Conservation (phyloP, 2,888 invertebrate species). For the Athripsodes cinereus region DNA sequence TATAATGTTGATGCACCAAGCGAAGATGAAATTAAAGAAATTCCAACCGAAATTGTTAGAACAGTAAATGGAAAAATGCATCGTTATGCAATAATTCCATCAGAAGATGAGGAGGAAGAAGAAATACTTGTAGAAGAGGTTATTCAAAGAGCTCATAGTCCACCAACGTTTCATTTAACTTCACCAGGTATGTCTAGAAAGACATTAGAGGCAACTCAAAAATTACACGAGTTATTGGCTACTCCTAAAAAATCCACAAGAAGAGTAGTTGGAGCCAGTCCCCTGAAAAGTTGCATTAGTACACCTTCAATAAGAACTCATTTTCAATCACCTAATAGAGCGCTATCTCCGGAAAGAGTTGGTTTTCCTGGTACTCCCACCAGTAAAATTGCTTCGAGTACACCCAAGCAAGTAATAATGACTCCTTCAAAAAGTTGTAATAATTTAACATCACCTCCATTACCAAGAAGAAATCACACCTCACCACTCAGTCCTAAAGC, state of each 20-base stretch:
- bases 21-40: constrained; percentile 51
- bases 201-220: constrained; percentile 67
- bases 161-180: constrained; percentile 27
- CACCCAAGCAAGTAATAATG: constrained; percentile 39
- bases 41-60: constrained; percentile 53
- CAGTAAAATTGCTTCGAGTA: constrained; percentile 38
- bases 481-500: constrained; percentile 47
- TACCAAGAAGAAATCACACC: constrained; percentile 29
- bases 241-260: constrained; percentile 60
- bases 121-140: constrained; percentile 8
- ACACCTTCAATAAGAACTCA: constrained; percentile 45
- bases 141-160: constrained; percentile 10
- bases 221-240: constrained; percentile 66
- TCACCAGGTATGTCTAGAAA: constrained; percentile 47
- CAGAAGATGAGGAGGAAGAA: constrained; percentile 43
- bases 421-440: constrained; percentile 49
- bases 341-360: constrained; percentile 29
- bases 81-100: constrained; percentile 55
- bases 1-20: constrained; percentile 52
- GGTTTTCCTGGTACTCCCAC: constrained; percentile 35
- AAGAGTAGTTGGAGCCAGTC: constrained; percentile 24
- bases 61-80: constrained; percentile 56
- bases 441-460: constrained; percentile 35
- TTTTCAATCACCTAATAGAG: constrained; percentile 33
- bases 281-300: constrained; percentile 43